These are phyloP conservation scores for Orussus abietinus DNA, from an alignment of 1,140 invertebrate genomes.

Conservation along the genomic window DNA sequence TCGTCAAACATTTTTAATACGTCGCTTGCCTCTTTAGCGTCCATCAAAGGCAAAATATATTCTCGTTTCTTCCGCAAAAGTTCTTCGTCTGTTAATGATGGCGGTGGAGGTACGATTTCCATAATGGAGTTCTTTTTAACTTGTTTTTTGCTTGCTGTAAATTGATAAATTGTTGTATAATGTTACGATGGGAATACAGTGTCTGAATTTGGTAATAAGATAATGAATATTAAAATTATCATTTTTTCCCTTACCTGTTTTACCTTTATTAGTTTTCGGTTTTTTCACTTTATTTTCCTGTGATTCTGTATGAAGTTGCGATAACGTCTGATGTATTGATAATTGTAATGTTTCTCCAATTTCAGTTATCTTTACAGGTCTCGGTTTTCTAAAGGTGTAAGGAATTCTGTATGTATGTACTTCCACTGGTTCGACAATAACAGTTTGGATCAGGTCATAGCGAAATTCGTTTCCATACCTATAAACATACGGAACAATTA, in stretches of 20 bases:
- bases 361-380: slow-evolving; percentile 9
- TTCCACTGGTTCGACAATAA: slow-evolving; percentile 21
- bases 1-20: no score
- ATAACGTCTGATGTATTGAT: no score
- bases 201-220: no score
- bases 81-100: slow-evolving; percentile 19
- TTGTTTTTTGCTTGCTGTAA: slow-evolving; percentile 10
- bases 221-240: no score
- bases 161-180: slow-evolving; percentile 1
- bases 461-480: slow-evolving; percentile 33
- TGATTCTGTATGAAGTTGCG: no score
- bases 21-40: slow-evolving; percentile 23
- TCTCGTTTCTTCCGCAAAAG: slow-evolving; percentile 10
- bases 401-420: slow-evolving; percentile 16
- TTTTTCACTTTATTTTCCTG: no score
- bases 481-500: not conserved
- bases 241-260: no score
- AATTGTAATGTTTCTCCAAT: no score
- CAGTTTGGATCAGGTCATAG: slow-evolving; percentile 26
- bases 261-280: no score
- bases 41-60: slow-evolving; percentile 29
- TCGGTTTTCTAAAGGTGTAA: slow-evolving; percentile 17
- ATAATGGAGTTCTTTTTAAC: not conserved
- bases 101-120: not conserved
- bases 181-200: no score